phyloP scores from a whole-genome alignment of 1,140 invertebrate genomes.

The Pemphigus obesinymphae region DNA sequence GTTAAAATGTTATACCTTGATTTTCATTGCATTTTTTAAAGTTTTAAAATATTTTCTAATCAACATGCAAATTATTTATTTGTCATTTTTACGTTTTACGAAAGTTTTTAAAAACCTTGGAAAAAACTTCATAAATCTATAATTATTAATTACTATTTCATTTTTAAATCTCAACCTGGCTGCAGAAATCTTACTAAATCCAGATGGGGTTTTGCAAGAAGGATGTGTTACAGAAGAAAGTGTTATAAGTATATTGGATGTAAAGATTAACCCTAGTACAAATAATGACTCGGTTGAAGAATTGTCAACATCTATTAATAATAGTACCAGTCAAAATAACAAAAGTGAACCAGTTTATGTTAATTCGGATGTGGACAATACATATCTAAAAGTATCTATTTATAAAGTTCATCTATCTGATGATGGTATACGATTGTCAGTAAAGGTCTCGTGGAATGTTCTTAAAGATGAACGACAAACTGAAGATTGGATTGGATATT shows the following conservation, averaged over 20 bases:
- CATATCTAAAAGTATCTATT: constrained; percentile 9
- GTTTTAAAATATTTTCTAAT: neutral
- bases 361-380: constrained; percentile 19
- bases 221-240: neutral
- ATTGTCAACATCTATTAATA: neutral
- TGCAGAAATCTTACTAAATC: constrained; percentile 5
- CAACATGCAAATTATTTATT: neutral
- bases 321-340: neutral
- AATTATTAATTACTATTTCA: neutral
- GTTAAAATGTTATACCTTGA: neutral
- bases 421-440: constrained; percentile 14
- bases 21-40: neutral
- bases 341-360: constrained; percentile 21
- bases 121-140: neutral
- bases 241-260: neutral
- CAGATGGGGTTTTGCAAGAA: constrained; percentile 3
- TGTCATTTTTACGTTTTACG: no score
- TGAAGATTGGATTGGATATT: constrained; percentile 18
- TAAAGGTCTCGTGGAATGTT: constrained; percentile 22
- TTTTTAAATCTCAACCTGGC: constrained; percentile 18
- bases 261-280: neutral
- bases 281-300: neutral
- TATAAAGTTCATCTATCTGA: neutral
- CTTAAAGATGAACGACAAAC: constrained; percentile 22
- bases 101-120: neutral